phyloP scores from a whole-genome alignment of 2,797 vertebrate genomes.

The Centroberyx gerrardi region DNA sequence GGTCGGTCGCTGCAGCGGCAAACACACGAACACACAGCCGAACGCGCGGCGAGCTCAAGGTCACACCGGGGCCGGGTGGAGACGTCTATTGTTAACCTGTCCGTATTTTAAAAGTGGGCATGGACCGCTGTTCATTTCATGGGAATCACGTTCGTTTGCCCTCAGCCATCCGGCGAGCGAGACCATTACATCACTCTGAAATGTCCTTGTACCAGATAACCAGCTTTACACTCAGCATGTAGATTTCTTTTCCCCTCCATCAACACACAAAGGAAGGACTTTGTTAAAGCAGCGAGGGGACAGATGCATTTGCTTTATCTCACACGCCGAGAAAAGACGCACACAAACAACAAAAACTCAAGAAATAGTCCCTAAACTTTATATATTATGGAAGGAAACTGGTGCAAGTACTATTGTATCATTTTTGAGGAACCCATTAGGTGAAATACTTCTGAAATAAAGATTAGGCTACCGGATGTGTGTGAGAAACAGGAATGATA shows the following conservation, averaged over 20 bases:
- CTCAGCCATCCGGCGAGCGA: slow-evolving; percentile 51
- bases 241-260: slow-evolving; percentile 1
- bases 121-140: slow-evolving; percentile 43
- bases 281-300: slow-evolving; percentile 11
- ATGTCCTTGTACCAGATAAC: slow-evolving; percentile 72
- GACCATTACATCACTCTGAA: slow-evolving; percentile 52
- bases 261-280: slow-evolving; percentile 22
- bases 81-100: slow-evolving; percentile 34
- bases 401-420: neutral
- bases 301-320: slow-evolving; percentile 7
- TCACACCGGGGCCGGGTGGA: slow-evolving; percentile 4
- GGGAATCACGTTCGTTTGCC: slow-evolving; percentile 54
- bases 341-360: neutral
- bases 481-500: no score
- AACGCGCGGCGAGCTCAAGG: slow-evolving; percentile 51
- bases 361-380: neutral
- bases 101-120: slow-evolving; percentile 48
- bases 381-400: neutral
- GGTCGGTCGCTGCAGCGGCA: neutral
- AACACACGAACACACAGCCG: slow-evolving; percentile 32
- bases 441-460: no score
- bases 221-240: slow-evolving; percentile 53
- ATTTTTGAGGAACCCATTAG: no score
- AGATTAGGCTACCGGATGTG: no score
- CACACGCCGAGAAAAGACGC: neutral